Evolutionary conservation across 2,888 invertebrate genomes (phyloP), one percentile per base, ranked within the genome.

Genomic region (Chalcis sispes): DNA sequence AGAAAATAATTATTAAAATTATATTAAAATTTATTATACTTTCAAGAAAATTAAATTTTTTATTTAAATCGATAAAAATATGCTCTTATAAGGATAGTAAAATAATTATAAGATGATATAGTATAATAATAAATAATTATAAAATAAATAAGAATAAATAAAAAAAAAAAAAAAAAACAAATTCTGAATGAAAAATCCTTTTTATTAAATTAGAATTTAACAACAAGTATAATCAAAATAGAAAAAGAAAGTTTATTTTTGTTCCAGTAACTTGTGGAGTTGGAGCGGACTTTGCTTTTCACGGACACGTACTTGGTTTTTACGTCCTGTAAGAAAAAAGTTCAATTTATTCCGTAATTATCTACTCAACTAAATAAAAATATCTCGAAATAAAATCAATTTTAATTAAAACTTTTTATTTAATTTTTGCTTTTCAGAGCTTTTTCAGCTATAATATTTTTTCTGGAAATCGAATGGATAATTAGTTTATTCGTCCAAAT

Each of bases 381-480:
- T 13, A 23, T 3, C 1, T 10, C 3, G 5, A n/a, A 54, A 18
- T 18, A n/a, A 62, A 29, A 20, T n/a, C n/a, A 10, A 29, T 62
- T 52, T 25, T 67, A 13, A 27, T 10, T 15, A 5, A 3, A 25
- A 46, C 20, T 46, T 15, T 46, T 46, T 27, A 5, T 67, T 40
- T 27, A 7, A 20, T 13, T 15, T 50, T 50, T 56, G 29, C 8
- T 72, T 90, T 90, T 70, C 89, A 93, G 93, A 88, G 89, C 91
- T 80, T 90, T 90, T 71, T 90, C 92, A 70, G 86, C 89, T 46
- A 81, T 92, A 81, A 89, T 92, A 78, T 90, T 93, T 81, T 89
- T 92, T 82, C 89, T 92, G 77, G 93, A 93, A 89, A 90, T 92
- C 72, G 91, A 92, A 77, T 93, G 93, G 93, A 91, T 91, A 73